phyloP scores from a whole-genome alignment of 2,113 vertebrate genomes.

The Rhinopithecus roxellana region DNA sequence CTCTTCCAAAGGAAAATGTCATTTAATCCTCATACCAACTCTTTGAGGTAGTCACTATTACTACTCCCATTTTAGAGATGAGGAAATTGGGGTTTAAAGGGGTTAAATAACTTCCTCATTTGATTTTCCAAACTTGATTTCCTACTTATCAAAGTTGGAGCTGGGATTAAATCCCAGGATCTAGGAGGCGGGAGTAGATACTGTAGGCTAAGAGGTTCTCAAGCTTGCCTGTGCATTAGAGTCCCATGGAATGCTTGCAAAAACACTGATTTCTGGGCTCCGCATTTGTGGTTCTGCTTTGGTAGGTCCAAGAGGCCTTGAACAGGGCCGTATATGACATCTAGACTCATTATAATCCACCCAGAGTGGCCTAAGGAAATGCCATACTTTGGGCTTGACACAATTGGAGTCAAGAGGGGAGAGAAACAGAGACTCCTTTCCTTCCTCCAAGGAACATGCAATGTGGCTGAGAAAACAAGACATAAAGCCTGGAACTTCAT shows the following conservation, averaged over 20 bases:
- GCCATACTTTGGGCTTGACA: background rate
- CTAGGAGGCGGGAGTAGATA: background rate
- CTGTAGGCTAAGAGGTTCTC: background rate
- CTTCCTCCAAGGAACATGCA: background rate
- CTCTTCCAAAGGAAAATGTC: background rate
- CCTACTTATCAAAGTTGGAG: background rate
- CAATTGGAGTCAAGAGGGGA: accelerated
- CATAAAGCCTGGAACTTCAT: background rate
- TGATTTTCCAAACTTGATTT: background rate
- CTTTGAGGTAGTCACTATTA: background rate
- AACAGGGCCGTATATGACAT: background rate
- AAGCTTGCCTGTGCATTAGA: background rate
- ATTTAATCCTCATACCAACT: background rate
- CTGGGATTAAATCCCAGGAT: background rate
- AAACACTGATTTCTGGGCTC: background rate
- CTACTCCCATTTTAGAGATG: background rate
- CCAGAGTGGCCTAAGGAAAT: background rate
- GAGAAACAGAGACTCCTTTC: background rate
- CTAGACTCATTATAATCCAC: background rate
- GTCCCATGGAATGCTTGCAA: background rate
- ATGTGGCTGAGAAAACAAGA: background rate
- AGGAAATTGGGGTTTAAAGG: background rate
- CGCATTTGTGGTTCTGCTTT: background rate
- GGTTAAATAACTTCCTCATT: background rate
- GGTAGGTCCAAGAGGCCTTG: background rate